A percentile compares a stretch with the other conserved stretches of the same genome.
These are phyloP conservation scores for Pseudomyrmex pallidus DNA, from an alignment of 1,140 invertebrate species.

Conservation along the genomic window DNA sequence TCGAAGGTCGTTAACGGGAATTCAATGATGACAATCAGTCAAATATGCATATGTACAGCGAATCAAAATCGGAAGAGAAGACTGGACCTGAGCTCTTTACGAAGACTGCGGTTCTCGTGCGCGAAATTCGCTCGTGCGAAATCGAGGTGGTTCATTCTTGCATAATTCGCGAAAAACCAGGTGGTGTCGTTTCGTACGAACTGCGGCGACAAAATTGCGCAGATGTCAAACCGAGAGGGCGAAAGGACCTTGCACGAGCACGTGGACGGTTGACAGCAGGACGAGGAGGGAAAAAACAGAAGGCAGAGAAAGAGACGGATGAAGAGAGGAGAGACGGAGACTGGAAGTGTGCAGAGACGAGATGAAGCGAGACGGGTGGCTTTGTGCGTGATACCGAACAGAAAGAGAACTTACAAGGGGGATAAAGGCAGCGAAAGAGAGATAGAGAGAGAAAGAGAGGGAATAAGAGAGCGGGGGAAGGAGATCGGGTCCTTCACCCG, in stretches of 20 bases:
- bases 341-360: constrained; percentile 10
- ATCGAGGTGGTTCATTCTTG: constrained; percentile 48
- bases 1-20: constrained; percentile 37
- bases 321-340: background rate
- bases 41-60: background rate
- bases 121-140: constrained; percentile 58
- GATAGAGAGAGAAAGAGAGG: constrained; percentile 6
- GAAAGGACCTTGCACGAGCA: background rate
- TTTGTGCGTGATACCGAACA: constrained; percentile 4
- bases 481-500: constrained; percentile 76
- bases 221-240: constrained; percentile 54
- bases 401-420: constrained; percentile 17
- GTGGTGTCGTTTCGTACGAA: constrained; percentile 61
- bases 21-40: constrained; percentile 15
- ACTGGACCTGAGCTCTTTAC: no score
- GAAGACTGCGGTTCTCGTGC: background rate
- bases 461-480: constrained; percentile 63
- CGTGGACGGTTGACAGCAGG: constrained; percentile 51
- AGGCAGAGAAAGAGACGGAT: constrained; percentile 18
- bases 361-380: constrained; percentile 59
- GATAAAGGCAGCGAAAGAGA: background rate
- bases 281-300: constrained; percentile 11
- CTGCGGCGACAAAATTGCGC: constrained; percentile 52
- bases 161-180: constrained; percentile 57
- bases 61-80: no score